Evolutionary conservation across 1,140 invertebrate species (phyloP).

Genomic region (Brevipalpus yothersi): DNA sequence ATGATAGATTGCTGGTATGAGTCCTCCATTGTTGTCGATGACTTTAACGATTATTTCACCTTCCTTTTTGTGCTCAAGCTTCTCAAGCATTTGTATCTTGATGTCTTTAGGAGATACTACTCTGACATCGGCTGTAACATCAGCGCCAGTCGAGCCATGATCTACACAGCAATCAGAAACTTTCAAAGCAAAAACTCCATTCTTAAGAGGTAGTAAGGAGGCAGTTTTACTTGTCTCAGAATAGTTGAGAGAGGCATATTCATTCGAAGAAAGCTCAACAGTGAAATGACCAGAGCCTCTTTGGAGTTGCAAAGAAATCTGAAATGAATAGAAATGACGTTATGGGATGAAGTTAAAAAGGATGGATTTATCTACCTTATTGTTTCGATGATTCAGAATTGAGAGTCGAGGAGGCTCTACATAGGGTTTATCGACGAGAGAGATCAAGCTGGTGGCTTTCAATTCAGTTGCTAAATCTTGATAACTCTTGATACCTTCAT

Average conservation of each 20-base stretch:
- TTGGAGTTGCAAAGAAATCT: too few species aligned
- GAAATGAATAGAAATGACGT: too few species aligned
- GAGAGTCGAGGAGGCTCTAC: slow-evolving; percentile 1
- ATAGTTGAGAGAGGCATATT: not conserved
- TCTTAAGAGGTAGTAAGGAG: not conserved
- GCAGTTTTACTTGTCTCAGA: not conserved
- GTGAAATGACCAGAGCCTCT: too few species aligned
- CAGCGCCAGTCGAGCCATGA: not conserved
- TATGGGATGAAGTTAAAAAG: too few species aligned
- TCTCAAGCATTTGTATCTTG: not conserved
- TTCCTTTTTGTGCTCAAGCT: not conserved
- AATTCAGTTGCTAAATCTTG: not conserved
- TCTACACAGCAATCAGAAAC: not conserved
- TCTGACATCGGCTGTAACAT: not conserved
- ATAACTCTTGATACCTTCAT: not conserved
- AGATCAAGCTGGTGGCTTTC: not conserved
- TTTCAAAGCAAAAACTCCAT: not conserved
- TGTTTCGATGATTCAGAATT: too few species aligned
- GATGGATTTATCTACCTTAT: too few species aligned
- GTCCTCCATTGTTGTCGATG: not conserved
- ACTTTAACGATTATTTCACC: not conserved
- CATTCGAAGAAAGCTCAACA: not conserved
- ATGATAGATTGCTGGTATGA: not conserved
- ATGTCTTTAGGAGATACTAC: not conserved
- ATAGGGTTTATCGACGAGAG: not conserved